These are phyloP conservation scores for Nephrotoma flavescens DNA, from an alignment of 2,888 invertebrate species.

Conservation along the genomic window DNA sequence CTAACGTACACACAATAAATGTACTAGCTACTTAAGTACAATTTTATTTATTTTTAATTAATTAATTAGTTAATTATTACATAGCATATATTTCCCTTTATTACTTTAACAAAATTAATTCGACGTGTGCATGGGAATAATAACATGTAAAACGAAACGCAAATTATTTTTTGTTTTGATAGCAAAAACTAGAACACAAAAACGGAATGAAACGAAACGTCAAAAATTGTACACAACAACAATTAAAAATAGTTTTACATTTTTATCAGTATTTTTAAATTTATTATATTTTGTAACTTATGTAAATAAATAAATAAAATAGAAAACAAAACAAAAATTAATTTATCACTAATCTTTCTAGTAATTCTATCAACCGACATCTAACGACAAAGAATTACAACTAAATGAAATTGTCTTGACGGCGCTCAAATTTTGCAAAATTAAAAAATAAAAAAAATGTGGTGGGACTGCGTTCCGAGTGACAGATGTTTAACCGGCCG, in stretches of 20 bases:
- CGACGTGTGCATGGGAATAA: neutral
- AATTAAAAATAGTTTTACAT: neutral
- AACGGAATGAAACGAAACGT: neutral
- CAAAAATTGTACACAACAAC: neutral
- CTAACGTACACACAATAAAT: neutral
- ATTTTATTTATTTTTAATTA: neutral
- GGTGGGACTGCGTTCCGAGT: neutral
- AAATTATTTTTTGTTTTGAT: neutral
- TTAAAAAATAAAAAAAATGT: neutral
- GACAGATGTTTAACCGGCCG: neutral
- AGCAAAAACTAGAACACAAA: neutral
- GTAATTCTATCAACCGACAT: neutral
- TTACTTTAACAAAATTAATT: neutral
- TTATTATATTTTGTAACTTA: neutral
- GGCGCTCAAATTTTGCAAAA: neutral
- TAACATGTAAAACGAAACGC: neutral
- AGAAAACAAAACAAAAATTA: neutral
- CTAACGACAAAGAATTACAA: neutral
- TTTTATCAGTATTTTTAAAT: neutral
- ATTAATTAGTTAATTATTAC: neutral
- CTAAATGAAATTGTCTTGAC: neutral
- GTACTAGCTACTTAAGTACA: no score
- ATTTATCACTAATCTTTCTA: neutral
- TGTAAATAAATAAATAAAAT: neutral
- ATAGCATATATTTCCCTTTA: neutral